Percentiles rank a stretch among this genome's conserved stretches.
Conservation (phyloP, 2,888 invertebrate genomes). For the Nephrotoma guestfalica region DNA sequence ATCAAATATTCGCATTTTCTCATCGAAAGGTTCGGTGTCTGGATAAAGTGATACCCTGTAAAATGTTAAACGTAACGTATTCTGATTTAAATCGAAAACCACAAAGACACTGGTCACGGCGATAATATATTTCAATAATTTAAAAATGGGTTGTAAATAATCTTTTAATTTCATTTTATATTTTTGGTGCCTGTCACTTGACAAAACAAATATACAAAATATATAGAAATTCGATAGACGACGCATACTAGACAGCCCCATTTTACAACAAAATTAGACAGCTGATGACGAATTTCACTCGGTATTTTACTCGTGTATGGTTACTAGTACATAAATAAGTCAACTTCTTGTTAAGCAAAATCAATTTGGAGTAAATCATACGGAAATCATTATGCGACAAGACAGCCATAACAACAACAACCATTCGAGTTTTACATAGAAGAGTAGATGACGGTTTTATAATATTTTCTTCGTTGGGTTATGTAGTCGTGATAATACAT, state of each 20-base stretch:
- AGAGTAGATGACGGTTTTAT: neutral
- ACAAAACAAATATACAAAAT: neutral
- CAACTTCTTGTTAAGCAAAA: neutral
- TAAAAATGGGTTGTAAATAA: neutral
- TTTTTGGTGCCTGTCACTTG: neutral
- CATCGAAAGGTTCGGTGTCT: neutral
- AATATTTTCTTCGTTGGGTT: neutral
- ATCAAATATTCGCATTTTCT: neutral
- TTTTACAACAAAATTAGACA: neutral
- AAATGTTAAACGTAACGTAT: neutral
- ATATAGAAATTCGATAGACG: neutral
- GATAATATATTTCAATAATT: neutral
- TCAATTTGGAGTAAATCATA: neutral
- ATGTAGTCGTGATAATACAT: neutral
- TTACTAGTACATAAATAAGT: neutral
- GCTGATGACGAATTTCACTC: neutral
- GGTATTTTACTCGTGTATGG: neutral
- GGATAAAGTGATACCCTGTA: neutral
- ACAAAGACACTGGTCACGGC: neutral
- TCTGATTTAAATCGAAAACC: neutral
- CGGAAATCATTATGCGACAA: neutral
- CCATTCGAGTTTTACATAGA: neutral
- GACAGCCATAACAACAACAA: neutral
- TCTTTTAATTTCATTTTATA: neutral
- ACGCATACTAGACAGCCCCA: neutral